These are phyloP conservation scores for Aphodius sticticus DNA, from an alignment of 2,888 invertebrate genomes.

Conservation along the genomic window DNA sequence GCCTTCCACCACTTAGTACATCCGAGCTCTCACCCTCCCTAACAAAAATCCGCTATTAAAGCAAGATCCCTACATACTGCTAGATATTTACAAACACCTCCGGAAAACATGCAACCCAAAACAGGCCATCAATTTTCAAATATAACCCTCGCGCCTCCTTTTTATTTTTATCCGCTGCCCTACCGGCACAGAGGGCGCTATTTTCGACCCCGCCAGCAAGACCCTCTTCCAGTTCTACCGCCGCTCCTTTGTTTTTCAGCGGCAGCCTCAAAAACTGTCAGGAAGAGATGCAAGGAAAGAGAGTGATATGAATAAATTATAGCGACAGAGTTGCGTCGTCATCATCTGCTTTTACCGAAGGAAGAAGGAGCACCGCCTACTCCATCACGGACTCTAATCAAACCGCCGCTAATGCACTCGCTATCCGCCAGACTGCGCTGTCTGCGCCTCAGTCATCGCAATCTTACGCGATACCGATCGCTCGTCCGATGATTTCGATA, in stretches of 20 bases:
- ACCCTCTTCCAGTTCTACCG: not conserved
- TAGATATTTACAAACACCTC: not conserved
- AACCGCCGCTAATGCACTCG: slow-evolving; percentile 40
- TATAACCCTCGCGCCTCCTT: slow-evolving; percentile 16
- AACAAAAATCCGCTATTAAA: not conserved
- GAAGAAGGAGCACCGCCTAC: slow-evolving; percentile 31
- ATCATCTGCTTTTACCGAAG: not conserved
- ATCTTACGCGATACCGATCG: slow-evolving; percentile 36
- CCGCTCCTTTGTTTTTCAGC: not conserved
- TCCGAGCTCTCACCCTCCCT: not conserved
- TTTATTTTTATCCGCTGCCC: slow-evolving; percentile 21
- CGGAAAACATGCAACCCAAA: not conserved
- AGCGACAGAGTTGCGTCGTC: slow-evolving; percentile 12
- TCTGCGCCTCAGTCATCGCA: slow-evolving; percentile 38
- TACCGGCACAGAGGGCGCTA: not conserved
- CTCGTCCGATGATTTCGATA: slow-evolving; percentile 32
- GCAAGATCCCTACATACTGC: not conserved
- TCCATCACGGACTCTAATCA: slow-evolving; percentile 32
- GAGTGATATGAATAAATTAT: slow-evolving; percentile 41
- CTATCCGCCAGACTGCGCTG: slow-evolving; percentile 29
- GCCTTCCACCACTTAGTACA: not conserved
- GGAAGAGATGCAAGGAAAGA: slow-evolving; percentile 22
- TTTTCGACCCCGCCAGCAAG: not conserved
- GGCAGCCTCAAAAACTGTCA: slow-evolving; percentile 17
- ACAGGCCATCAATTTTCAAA: slow-evolving; percentile 4